These are phyloP conservation scores for Macrosoma leucophasiata DNA, from an alignment of 2,888 invertebrate species.

Conservation along the genomic window DNA sequence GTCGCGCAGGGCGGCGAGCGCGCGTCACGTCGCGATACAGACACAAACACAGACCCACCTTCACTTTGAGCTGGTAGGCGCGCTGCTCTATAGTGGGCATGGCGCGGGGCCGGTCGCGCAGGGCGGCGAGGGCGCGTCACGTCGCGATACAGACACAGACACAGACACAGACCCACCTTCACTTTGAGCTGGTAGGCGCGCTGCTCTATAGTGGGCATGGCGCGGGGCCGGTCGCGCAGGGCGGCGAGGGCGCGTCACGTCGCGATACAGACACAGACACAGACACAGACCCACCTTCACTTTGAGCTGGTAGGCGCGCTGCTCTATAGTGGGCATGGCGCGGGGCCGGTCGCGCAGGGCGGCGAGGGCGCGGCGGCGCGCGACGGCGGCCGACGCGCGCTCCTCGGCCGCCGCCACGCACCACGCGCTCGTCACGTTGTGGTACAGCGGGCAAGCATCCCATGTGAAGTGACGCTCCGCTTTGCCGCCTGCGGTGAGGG, in stretches of 20 bases:
- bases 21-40: too few relatives aligned
- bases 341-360: constrained; percentile 48
- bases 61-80: too few relatives aligned
- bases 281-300: constrained; percentile 51
- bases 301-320: constrained; percentile 73
- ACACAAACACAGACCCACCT: too few relatives aligned
- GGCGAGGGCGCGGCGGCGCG: constrained; percentile 68
- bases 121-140: constrained; percentile 53
- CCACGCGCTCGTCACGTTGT: constrained; percentile 75
- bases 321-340: constrained; percentile 77
- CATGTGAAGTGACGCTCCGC: constrained; percentile 89
- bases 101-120: constrained; percentile 80
- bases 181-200: constrained; percentile 78
- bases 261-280: constrained; percentile 30
- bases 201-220: too few relatives aligned
- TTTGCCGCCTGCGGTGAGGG: constrained; percentile 77
- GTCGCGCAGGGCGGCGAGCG: too few relatives aligned
- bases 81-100: too few relatives aligned
- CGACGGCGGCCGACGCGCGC: constrained; percentile 79
- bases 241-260: constrained; percentile 47
- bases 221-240: constrained; percentile 76
- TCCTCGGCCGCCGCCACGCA: constrained; percentile 78
- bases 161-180: constrained; percentile 69
- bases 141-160: constrained; percentile 18
- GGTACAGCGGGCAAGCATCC: constrained; percentile 94